Evolutionary conservation across 53 echinoderm and acorn worm genomes (phyloP).

Genomic region (Stichopus horrens): DNA sequence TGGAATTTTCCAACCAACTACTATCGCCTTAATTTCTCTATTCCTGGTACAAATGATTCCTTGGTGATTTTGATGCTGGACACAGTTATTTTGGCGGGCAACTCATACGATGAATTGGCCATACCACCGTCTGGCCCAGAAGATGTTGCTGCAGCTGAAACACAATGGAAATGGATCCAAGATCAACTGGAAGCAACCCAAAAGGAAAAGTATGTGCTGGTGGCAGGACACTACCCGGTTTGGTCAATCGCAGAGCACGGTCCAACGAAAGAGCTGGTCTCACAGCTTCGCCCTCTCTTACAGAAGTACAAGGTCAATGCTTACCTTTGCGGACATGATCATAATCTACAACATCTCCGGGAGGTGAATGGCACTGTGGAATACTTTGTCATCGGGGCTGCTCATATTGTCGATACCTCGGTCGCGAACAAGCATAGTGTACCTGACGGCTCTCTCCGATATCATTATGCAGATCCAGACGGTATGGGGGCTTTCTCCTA

Average conservation of each 20-base stretch:
- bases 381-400: constrained; percentile 89
- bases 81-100: constrained; percentile 78
- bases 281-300: constrained; percentile 65
- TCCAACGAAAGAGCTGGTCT: constrained; percentile 72
- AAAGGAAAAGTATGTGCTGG: constrained; percentile 80
- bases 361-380: constrained; percentile 71
- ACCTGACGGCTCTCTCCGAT: constrained; percentile 68
- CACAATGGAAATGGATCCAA: constrained; percentile 90
- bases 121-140: constrained; percentile 66
- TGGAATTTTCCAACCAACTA: constrained; percentile 88
- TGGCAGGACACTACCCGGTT: constrained; percentile 91
- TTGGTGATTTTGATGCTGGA: constrained; percentile 79
- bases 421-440: constrained; percentile 55
- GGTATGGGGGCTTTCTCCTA: constrained; percentile 86
- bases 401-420: constrained; percentile 66
- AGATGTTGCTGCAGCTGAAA: constrained; percentile 60
- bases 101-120: constrained; percentile 51
- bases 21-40: constrained; percentile 61
- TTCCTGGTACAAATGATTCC: constrained; percentile 66
- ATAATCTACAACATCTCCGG: constrained; percentile 85
- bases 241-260: constrained; percentile 98
- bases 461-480: constrained; percentile 53
- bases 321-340: constrained; percentile 93
- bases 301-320: constrained; percentile 82
- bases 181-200: constrained; percentile 54